Evolutionary conservation across 2,888 invertebrate species (phyloP).

Genomic region (Tridacna crocea): DNA sequence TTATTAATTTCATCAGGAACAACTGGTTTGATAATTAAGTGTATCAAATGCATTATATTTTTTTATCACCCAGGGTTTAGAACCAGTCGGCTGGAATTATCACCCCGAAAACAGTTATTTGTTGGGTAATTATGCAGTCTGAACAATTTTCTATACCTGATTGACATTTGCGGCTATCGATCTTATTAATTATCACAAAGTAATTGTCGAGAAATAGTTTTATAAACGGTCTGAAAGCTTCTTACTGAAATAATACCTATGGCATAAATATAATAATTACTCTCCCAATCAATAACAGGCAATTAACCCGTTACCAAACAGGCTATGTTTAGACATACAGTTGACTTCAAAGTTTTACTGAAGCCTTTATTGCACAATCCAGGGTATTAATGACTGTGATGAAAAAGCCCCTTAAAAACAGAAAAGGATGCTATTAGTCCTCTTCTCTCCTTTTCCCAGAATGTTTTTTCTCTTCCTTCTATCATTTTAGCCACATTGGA

Average conservation of each 20-base stretch:
- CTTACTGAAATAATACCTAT: constrained; percentile 28
- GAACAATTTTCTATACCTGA: constrained; percentile 27
- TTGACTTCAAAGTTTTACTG: too few relatives aligned
- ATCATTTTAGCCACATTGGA: too few relatives aligned
- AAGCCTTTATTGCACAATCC: too few relatives aligned
- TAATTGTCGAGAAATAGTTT: constrained; percentile 30
- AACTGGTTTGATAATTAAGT: constrained; percentile 20
- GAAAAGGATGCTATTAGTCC: too few relatives aligned
- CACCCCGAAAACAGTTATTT: constrained; percentile 29
- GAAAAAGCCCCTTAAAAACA: too few relatives aligned
- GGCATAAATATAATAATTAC: constrained; percentile 25
- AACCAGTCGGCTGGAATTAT: constrained; percentile 36
- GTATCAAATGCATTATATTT: constrained; percentile 19
- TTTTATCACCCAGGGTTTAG: constrained; percentile 21
- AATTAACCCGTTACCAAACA: background rate
- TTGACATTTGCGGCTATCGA: constrained; percentile 24
- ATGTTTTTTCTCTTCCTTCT: too few relatives aligned
- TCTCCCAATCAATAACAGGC: constrained; percentile 19
- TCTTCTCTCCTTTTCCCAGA: too few relatives aligned
- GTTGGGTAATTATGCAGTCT: constrained; percentile 14
- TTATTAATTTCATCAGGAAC: constrained; percentile 18
- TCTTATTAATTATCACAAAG: constrained; percentile 24
- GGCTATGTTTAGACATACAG: background rate
- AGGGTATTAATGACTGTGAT: too few relatives aligned
- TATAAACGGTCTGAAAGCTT: constrained; percentile 25